A percentile compares a stretch with the other conserved stretches of the same genome.
Evolutionary conservation across 2,888 invertebrate genomes (phyloP).

Genomic region (Epistrophe grossulariae): DNA sequence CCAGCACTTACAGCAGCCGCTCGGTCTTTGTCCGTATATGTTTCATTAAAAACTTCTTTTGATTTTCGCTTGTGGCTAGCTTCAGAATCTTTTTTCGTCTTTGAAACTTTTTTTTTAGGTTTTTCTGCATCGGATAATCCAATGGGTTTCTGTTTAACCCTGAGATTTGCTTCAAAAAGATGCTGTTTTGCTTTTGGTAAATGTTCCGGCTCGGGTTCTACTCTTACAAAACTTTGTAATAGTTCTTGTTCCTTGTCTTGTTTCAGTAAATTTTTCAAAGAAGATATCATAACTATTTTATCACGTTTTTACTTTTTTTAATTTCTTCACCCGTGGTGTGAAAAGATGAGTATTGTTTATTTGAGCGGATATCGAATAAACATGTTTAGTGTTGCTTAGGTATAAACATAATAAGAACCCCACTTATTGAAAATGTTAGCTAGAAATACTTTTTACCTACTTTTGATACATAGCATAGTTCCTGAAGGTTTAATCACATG

Average conservation of each 20-base stretch:
- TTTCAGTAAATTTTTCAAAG: conserved; percentile 87
- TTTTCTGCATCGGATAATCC: conserved; percentile 72
- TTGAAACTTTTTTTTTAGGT: conserved; percentile 77
- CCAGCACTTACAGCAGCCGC: conserved; percentile 93
- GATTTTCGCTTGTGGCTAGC: conserved; percentile 81
- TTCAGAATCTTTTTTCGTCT: conserved; percentile 80
- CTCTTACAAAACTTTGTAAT: conserved; percentile 91
- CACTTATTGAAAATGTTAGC: not conserved
- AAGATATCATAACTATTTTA: conserved; percentile 81
- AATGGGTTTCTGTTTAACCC: conserved; percentile 73
- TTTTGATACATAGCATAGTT: no score
- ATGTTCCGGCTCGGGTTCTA: conserved; percentile 85
- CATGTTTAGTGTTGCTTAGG: not conserved
- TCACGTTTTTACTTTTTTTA: not conserved
- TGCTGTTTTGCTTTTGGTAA: conserved; percentile 61
- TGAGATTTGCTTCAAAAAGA: conserved; percentile 59
- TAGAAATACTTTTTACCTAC: not conserved
- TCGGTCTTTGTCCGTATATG: conserved; percentile 95
- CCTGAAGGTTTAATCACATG: no score
- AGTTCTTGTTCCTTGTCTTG: conserved; percentile 90
- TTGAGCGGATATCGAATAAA: not conserved
- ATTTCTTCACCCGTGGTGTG: not conserved
- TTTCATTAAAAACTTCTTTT: conserved; percentile 86
- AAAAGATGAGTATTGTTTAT: not conserved
- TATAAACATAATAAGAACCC: not conserved